These are phyloP conservation scores for Panzeria rudis DNA, from an alignment of 2,888 invertebrate species.

Conservation along the genomic window DNA sequence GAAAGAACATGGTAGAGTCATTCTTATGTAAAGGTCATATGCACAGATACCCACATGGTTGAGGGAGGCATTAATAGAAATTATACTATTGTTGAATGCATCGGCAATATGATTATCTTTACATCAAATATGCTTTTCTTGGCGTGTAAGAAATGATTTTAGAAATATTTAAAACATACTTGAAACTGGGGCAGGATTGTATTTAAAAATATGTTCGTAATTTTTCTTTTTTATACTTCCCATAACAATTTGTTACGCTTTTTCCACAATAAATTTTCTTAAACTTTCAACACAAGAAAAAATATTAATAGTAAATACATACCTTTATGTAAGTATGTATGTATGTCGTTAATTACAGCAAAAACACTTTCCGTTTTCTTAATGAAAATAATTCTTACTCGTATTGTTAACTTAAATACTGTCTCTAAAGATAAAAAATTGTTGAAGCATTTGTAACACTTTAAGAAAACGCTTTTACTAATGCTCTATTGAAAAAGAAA, in stretches of 20 bases:
- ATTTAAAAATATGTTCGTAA: not conserved
- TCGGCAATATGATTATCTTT: too few relatives aligned
- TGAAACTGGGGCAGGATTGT: not conserved
- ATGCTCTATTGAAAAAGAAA: not conserved
- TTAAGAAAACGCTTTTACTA: slow-evolving; percentile 34
- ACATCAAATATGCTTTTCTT: not conserved
- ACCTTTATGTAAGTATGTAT: not conserved
- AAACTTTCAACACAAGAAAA: slow-evolving; percentile 9
- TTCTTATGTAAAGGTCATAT: too few relatives aligned
- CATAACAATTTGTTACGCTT: slow-evolving; percentile 52
- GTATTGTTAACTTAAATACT: not conserved
- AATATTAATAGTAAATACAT: not conserved
- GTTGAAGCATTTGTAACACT: slow-evolving; percentile 57
- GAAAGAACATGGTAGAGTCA: too few relatives aligned
- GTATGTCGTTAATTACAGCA: slow-evolving; percentile 32
- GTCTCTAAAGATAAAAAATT: not conserved
- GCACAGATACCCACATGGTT: too few relatives aligned
- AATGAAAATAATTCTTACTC: slow-evolving; percentile 24
- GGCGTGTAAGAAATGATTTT: not conserved
- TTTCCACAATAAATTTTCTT: slow-evolving; percentile 31
- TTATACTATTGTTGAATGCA: too few relatives aligned
- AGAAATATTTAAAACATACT: not conserved
- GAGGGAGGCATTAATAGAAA: too few relatives aligned
- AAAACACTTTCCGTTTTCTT: slow-evolving; percentile 64
- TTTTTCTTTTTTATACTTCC: not conserved